Evolutionary conservation across 2,113 vertebrate species (phyloP), one percentile per base, ranked within the genome.

Genomic region (Cebidichthys violaceus): DNA sequence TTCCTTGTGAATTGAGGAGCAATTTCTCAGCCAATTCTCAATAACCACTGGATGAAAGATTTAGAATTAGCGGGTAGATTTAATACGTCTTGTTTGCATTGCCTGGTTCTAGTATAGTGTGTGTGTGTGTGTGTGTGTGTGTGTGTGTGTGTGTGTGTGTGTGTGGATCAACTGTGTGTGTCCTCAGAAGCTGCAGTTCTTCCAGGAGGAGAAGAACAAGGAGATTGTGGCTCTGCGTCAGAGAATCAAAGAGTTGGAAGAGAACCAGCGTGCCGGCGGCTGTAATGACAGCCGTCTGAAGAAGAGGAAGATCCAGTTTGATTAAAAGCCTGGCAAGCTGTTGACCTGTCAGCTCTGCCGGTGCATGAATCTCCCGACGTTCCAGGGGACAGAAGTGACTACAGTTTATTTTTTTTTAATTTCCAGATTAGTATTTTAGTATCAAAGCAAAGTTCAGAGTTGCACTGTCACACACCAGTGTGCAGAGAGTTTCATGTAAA

Each of bases 121-220:
- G 13, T 75, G 17, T 60, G 59, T 20, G 7, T 35, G 17, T 62
- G 60, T 62, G 60, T 35, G 24, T 27, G 54, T 57, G n/a, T 57
- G 54, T 24, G n/a, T 55, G 47, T 55, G 43, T 31, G 27, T 45
- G 18, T 77, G 54, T 67, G 15, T 75, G 18, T 73, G 54, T 67
- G 15, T 71, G 35, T 68, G 47, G 6, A 47, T 47, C 18, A 18
- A 47, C 14, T 64, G 14, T 64, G n/a, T 84, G 70, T 76, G 8
- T 76, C 47, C 69, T 66, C 75, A 94, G 93, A 93, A 93, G 86
- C 88, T 94, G 75, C 91, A 91, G 72, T 90, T 87, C 68, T 67
- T 93, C 67, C 92, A 93, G 69, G 93, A 92, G 82, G 92, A 94
- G 85, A 94, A 92, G 70, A 92, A 90, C 77, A 89, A 80, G 55